A percentile compares a stretch with the other conserved stretches of the same genome.
These are phyloP conservation scores for Eupithecia vulgata DNA, from an alignment of 2,888 invertebrate genomes.

Conservation along the genomic window DNA sequence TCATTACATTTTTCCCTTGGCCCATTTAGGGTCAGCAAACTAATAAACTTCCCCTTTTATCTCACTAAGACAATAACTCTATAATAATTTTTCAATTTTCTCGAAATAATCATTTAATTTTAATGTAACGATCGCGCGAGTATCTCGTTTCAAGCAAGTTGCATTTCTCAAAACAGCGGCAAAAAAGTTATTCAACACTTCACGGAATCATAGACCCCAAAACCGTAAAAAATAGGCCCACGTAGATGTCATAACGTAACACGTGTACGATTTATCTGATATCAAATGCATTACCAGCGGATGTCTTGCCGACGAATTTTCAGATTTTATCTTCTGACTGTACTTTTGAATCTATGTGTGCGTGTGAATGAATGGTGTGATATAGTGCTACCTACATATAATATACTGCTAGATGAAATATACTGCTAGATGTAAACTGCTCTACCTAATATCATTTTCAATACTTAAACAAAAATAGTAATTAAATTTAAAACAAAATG, in stretches of 20 bases:
- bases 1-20: constrained; percentile 29
- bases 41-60: neutral
- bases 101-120: neutral
- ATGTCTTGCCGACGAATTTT: constrained; percentile 76
- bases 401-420: no score
- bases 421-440: no score
- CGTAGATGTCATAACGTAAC: constrained; percentile 70
- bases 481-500: neutral
- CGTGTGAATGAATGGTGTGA: constrained; percentile 36
- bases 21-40: constrained; percentile 4
- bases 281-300: constrained; percentile 68
- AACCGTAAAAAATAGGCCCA: constrained; percentile 54
- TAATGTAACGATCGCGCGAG: constrained; percentile 10
- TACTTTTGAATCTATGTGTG: constrained; percentile 39
- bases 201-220: constrained; percentile 43
- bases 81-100: neutral
- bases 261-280: constrained; percentile 72
- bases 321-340: constrained; percentile 54
- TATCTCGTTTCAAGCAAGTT: constrained; percentile 22
- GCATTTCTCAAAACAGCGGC: constrained; percentile 29
- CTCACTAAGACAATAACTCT: no score
- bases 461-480: neutral
- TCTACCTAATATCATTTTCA: neutral
- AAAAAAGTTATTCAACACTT: constrained; percentile 32
- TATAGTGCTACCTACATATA: neutral